phyloP scores from a whole-genome alignment of 2,797 vertebrate genomes.

The Simalia tracyae region DNA sequence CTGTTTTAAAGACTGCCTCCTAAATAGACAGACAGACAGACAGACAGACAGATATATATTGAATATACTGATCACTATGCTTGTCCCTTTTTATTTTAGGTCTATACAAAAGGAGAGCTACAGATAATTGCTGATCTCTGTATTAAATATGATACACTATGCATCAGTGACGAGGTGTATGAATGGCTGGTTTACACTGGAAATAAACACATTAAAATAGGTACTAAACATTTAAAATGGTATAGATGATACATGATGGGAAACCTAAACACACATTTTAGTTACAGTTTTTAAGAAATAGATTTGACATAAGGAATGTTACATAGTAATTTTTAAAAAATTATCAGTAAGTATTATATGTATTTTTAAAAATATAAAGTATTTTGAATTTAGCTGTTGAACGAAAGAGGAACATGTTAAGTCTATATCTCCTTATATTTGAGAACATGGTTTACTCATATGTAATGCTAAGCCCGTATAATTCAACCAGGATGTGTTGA shows the following conservation, averaged over 20 bases:
- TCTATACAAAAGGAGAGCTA: conserved; percentile 88
- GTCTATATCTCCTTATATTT: neutral
- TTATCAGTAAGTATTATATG: neutral
- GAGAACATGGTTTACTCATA: neutral
- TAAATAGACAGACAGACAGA: neutral
- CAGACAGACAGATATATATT: neutral
- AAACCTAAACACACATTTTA: neutral
- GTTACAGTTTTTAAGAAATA: neutral
- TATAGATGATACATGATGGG: neutral
- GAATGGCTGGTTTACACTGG: conserved; percentile 93
- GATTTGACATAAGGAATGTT: neutral
- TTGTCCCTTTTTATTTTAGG: conserved; percentile 69
- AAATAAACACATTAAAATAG: conserved; percentile 91
- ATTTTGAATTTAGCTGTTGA: conserved; percentile 23
- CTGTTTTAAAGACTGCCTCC: conserved; percentile 4
- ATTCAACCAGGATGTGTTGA: neutral
- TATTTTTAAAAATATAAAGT: neutral
- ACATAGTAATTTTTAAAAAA: conserved; percentile 3
- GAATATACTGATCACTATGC: conserved; percentile 18
- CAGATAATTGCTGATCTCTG: conserved; percentile 91
- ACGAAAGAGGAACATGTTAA: neutral
- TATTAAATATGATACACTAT: conserved; percentile 87
- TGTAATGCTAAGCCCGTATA: neutral
- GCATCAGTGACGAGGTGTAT: conserved; percentile 98
- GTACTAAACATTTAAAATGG: conserved; percentile 69